Evolutionary conservation across 2,888 invertebrate species (phyloP).

Genomic region (Autographa gamma): DNA sequence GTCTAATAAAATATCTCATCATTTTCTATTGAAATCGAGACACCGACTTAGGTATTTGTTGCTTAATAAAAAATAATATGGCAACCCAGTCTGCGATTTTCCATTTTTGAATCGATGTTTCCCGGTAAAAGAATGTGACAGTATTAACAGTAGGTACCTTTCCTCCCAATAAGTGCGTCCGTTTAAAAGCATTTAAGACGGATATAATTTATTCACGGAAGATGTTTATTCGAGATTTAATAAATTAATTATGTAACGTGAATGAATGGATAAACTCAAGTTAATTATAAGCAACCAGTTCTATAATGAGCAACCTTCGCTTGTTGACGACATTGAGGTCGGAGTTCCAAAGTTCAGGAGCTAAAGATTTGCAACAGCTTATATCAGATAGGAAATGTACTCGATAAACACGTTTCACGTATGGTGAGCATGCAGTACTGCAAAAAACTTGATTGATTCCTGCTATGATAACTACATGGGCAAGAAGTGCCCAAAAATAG

Average conservation of each 20-base stretch:
- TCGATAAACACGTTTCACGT: neutral
- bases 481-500: neutral
- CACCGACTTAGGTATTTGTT: neutral
- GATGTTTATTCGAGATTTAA: neutral
- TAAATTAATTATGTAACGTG: neutral
- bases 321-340: constrained; percentile 33
- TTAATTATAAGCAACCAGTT: constrained; percentile 45
- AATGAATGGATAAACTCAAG: constrained; percentile 18
- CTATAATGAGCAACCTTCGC: constrained; percentile 41
- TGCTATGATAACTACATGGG: neutral
- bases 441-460: neutral
- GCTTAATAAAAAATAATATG: neutral
- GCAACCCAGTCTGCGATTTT: neutral
- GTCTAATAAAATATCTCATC: too few species aligned
- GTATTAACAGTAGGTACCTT: too few species aligned
- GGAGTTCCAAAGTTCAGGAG: constrained; percentile 43
- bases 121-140: neutral
- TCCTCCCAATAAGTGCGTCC: too few species aligned
- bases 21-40: neutral
- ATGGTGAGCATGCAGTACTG: neutral
- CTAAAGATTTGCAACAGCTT: constrained; percentile 18
- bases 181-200: neutral
- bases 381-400: constrained; percentile 6
- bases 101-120: neutral
- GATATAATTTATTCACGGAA: neutral